A percentile compares a stretch with the other conserved stretches of the same genome.
Evolutionary conservation across 2,797 vertebrate species (phyloP).

Genomic region (Capromys pilorides): DNA sequence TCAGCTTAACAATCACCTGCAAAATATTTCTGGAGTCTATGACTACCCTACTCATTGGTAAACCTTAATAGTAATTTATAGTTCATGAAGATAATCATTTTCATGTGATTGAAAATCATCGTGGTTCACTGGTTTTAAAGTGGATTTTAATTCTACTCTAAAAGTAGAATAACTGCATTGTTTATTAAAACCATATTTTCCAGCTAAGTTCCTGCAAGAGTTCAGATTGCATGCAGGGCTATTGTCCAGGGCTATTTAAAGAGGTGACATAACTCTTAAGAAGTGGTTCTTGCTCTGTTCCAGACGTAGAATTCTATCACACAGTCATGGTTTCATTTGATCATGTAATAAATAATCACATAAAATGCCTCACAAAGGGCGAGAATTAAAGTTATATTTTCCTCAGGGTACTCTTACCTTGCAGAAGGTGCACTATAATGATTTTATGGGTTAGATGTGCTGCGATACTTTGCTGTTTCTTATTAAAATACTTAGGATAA

Average conservation of each 20-base stretch:
- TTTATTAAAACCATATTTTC: conserved; percentile 77
- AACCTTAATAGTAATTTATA: background rate
- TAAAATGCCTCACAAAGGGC: conserved; percentile 53
- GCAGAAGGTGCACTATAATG: background rate
- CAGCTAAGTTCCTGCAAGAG: conserved; percentile 55
- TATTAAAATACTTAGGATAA: conserved; percentile 49
- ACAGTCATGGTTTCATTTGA: conserved; percentile 70
- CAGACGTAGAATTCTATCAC: conserved; percentile 54
- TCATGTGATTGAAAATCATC: conserved; percentile 50
- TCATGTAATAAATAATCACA: conserved; percentile 68
- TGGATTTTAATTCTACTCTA: background rate
- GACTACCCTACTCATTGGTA: background rate
- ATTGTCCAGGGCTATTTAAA: conserved; percentile 58
- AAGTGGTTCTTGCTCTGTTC: background rate
- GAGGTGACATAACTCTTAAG: conserved; percentile 46
- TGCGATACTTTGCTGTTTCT: background rate
- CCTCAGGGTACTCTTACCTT: conserved; percentile 32
- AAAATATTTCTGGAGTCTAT: background rate
- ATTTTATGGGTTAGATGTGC: background rate
- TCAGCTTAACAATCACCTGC: background rate
- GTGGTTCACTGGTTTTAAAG: background rate
- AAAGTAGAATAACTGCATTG: conserved; percentile 40
- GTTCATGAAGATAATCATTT: conserved; percentile 63
- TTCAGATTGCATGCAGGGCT: conserved; percentile 49
- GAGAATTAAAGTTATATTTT: conserved; percentile 63